Evolutionary conservation across 2,797 vertebrate genomes (phyloP), one percentile per base, ranked within the genome.

Genomic region (Sandelia bainsii): DNA sequence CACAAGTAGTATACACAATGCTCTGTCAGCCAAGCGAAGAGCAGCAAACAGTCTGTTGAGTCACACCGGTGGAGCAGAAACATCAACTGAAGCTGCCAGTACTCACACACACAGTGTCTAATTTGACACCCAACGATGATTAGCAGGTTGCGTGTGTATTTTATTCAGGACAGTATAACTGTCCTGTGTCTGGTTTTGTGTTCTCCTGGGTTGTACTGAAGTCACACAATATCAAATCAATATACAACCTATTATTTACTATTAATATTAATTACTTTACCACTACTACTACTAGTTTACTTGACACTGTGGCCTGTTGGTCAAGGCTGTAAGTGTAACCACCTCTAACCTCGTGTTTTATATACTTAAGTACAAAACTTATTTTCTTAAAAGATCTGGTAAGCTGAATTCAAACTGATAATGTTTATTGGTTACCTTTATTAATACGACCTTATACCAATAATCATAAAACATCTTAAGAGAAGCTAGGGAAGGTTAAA

Each of bases 11-110:
- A 22, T 22, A 22, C 46, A 48, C 58, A 14, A 45, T 34, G 66
- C 83, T 82, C 83, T 68, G 72, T 82, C 81, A 80, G 79, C 85
- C 74, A 84, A 91, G 82, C 75, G 80, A 84, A 79, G 81, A 76
- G 82, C 78, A 81, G 80, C 76, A 82, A 86, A 86, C 84, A 75
- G 75, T 80, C 75, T 81, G 77, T 84, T 76, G 69, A 85, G 77
- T 79, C 76, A 83, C 75, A 82, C 62, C 29, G 25, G 60, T 53
- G 62, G 64, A 87, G 79, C 83, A 78, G 74, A 86, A 79, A 79
- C 72, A 72, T 72, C 59, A 78, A 84, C 63, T 69, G 70, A 77
- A 81, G 56, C 65, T 27, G 5, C 62, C 60, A 60, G 60, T 40
- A 57, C 73, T 22, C 19, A 27, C 7, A 42, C 40, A 39, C 14